Conservation (phyloP, 2,113 vertebrate species). For the Paramisgurnus dabryanus region DNA sequence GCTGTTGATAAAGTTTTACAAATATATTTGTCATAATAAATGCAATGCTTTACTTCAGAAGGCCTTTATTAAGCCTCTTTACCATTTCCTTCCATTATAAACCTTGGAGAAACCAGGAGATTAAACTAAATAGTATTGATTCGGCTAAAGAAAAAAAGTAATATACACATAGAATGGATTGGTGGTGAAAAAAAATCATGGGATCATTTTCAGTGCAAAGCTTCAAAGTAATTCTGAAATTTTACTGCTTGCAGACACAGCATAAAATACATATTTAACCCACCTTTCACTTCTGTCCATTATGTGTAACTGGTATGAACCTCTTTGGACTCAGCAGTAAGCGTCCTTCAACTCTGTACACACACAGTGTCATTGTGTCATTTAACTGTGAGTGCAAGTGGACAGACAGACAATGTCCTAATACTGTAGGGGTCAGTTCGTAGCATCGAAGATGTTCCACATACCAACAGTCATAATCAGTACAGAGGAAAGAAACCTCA, state of each 20-base stretch:
- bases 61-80: too few relatives aligned
- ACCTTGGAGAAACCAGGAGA: too few relatives aligned
- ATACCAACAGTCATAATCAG: constrained; percentile 51
- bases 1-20: too few relatives aligned
- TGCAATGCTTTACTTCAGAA: too few relatives aligned
- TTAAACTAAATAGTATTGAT: too few relatives aligned
- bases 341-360: constrained; percentile 37
- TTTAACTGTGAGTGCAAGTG: constrained; percentile 27
- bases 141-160: too few relatives aligned
- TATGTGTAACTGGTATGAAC: constrained; percentile 46
- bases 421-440: constrained; percentile 34
- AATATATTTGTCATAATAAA: too few relatives aligned
- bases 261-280: not conserved
- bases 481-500: constrained; percentile 42
- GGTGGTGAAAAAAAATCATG: too few relatives aligned
- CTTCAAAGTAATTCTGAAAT: not conserved
- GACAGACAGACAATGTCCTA: not conserved
- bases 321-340: constrained; percentile 51
- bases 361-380: constrained; percentile 38
- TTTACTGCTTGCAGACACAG: not conserved
- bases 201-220: not conserved
- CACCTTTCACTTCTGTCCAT: constrained; percentile 12
- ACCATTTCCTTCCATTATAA: too few relatives aligned
- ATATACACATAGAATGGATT: too few relatives aligned
- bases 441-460: constrained; percentile 48